phyloP scores from a whole-genome alignment of 2,797 vertebrate species.

The Pygocentrus nattereri region DNA sequence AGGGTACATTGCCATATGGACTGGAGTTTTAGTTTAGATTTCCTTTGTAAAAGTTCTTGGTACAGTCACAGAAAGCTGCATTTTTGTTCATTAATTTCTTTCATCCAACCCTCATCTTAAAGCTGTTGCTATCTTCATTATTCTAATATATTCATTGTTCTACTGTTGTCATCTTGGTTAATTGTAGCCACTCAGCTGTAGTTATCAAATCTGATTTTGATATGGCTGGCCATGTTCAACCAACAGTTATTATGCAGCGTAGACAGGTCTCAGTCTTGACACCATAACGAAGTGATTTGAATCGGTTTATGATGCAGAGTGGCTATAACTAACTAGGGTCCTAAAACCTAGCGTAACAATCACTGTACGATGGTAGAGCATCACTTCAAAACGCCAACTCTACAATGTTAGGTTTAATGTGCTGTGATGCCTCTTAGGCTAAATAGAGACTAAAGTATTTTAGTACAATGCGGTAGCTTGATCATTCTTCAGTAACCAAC shows the following conservation, averaged over 20 bases:
- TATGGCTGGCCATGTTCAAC: neutral
- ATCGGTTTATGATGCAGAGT: slow-evolving; percentile 1
- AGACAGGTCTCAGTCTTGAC: neutral
- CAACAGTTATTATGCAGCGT: too few relatives aligned
- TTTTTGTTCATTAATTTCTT: slow-evolving; percentile 4
- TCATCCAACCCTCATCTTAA: slow-evolving; percentile 20
- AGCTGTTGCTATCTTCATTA: slow-evolving; percentile 6
- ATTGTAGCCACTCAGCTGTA: slow-evolving; percentile 11
- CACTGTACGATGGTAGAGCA: slow-evolving; percentile 6
- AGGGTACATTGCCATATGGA: slow-evolving; percentile 13
- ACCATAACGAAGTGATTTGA: neutral
- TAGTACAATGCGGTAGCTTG: slow-evolving; percentile 27
- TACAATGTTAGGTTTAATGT: slow-evolving; percentile 12
- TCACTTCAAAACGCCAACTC: neutral
- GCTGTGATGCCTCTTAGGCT: slow-evolving; percentile 26
- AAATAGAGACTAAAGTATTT: slow-evolving; percentile 20
- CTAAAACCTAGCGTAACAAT: slow-evolving; percentile 15
- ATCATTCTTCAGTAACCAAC: slow-evolving; percentile 32
- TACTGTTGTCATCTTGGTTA: slow-evolving; percentile 27
- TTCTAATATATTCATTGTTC: neutral
- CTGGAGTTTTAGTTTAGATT: slow-evolving; percentile 15
- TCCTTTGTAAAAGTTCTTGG: neutral
- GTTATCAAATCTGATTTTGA: neutral
- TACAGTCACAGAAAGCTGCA: slow-evolving; percentile 1
- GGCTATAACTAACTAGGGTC: slow-evolving; percentile 5